Evolutionary conservation across 64 coral and sea anemone genomes (phyloP), one percentile per base, ranked within the genome.

Genomic region (Stichodactyla mertensii): DNA sequence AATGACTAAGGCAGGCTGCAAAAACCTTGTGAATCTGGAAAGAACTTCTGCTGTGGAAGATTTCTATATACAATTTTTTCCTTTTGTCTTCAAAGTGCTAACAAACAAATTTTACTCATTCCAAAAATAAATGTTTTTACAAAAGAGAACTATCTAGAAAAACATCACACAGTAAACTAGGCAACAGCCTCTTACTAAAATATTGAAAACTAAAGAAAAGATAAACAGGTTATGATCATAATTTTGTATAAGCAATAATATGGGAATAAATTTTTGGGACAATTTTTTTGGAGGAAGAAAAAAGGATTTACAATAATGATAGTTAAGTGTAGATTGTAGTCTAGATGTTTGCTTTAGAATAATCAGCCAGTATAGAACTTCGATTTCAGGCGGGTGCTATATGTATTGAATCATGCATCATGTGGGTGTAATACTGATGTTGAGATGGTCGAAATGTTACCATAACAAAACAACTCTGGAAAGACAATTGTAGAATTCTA

Each of bases 21-120:
- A 88, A 80, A 88, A 62, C 31, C 20, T 82, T 31, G 51, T 82
- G 31, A 86, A 67, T 69, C 53, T 10, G 28, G 60, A 13, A 56
- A 31, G 10, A 10, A 13, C 23, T 60, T 14, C 12, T 31, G 6
- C 58, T 58, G 20, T 58, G 11, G 83, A 84, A 6, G 16, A 55
- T 60, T 28, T 28, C 14, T 58, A 45, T 58, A 15, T 11, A 58
- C 56, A 58, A 2, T 58, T 58, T 58, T 58, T 58, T 58, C 36
- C 36, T 66, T n/a, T 66, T 66, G 62, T 22, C 19, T 66, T 66
- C 62, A 66, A 66, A 22, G 23, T n/a, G 7, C 19, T 4, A 66
- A n/a, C 62, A 66, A 66, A 5, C 0, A 0, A 0, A n/a, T 8
- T 19, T 19, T 5, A n/a, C 6, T 66, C 9, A n/a, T 66, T 66